Conservation (phyloP, 2,888 invertebrate genomes). For the Sesia apiformis region DNA sequence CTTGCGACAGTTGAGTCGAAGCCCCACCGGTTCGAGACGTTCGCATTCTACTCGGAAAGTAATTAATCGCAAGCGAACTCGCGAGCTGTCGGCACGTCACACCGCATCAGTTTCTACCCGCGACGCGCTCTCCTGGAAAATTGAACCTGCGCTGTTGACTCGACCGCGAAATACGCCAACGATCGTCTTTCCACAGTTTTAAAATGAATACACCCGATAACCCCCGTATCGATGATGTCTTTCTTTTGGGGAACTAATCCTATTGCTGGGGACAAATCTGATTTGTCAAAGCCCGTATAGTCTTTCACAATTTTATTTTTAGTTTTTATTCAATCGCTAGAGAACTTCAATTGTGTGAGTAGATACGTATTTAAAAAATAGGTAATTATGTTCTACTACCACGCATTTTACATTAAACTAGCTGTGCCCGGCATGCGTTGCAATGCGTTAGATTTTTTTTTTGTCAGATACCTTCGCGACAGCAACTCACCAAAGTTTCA, state of each 20-base stretch:
- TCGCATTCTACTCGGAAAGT: conserved; percentile 22
- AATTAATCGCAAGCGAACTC: conserved; percentile 53
- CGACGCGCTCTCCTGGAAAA: conserved; percentile 57
- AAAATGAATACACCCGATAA: neutral
- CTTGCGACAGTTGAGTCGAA: conserved; percentile 52
- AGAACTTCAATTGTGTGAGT: too few relatives aligned
- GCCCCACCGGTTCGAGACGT: conserved; percentile 30
- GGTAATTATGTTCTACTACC: too few relatives aligned
- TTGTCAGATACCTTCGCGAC: too few relatives aligned
- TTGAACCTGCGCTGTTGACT: conserved; percentile 47
- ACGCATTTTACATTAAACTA: too few relatives aligned
- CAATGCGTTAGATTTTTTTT: too few relatives aligned
- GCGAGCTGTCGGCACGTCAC: conserved; percentile 58
- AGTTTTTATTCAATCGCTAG: too few relatives aligned
- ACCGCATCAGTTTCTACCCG: conserved; percentile 50
- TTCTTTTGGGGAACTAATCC: neutral
- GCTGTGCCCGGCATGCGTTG: too few relatives aligned
- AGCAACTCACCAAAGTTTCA: too few relatives aligned
- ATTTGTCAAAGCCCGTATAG: neutral
- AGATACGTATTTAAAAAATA: too few relatives aligned
- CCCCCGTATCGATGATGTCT: neutral
- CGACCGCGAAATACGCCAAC: conserved; percentile 44
- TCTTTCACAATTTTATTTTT: too few relatives aligned
- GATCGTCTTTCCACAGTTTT: conserved; percentile 6
- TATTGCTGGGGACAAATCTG: neutral